Base-by-base conservation (phyloP, 2,113 vertebrate genomes). In the Lasiurus borealis region DNA sequence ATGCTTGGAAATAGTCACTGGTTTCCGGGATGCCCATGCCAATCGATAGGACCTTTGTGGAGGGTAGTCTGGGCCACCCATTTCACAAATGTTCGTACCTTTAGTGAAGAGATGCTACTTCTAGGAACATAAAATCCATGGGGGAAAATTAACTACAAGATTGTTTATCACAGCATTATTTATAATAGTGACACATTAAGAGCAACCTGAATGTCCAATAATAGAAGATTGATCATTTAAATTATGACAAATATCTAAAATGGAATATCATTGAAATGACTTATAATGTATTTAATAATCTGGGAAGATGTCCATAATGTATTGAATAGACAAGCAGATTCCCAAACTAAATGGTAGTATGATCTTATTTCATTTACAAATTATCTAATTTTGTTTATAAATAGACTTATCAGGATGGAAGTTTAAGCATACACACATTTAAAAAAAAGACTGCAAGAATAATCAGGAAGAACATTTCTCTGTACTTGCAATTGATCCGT, bases 91-190 rank as follows among this genome's bases (percentile, higher is more conserved):
- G 57, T 29, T 62, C 48, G 8, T 31, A 48, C 36, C 31, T 36
- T 34, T n/a, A 23, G 83, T 1, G 5, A 81, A 40, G 59, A 73
- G 36, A 73, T 3, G 92, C 82, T 85, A 48, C 82, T 85, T 95
- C 82, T 85, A 95, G 91, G 85, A 94, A 64, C 52, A 62, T 40
- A n/a, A 57, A 93, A 72, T 73, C 72, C 62, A 34, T 69, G 88
- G 44, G 73, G 69, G 77, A 91, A 88, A 88, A 40, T 15, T 11
- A 27, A 23, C 71, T 40, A 23, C 2, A 15, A 83, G 44, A 44
- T 82, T 54, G 14, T 52, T 85, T 78, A 73, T 52, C 52, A 46
- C 27, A 21, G n/a, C 18, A 18, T 25, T 69, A 59, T 59, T 80
- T 95, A 66, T 52, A 72, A 80, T 14, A 57, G 57, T 16, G 69